These are phyloP conservation scores for Seriola aureovittata DNA, from an alignment of 2,113 vertebrate species.

Conservation along the genomic window DNA sequence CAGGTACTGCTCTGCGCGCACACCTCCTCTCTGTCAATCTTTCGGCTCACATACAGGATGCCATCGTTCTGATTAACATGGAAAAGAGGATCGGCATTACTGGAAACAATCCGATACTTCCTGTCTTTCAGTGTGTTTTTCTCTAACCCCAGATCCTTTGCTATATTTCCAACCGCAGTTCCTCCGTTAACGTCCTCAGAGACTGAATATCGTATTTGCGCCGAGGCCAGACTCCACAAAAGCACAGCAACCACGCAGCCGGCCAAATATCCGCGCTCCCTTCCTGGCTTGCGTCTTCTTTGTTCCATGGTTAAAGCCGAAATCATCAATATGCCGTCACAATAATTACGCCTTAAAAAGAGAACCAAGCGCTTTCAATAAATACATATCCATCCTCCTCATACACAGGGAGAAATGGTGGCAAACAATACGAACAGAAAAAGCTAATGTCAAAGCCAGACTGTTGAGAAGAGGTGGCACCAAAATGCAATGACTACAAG, in stretches of 20 bases:
- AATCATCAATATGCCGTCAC: not conserved
- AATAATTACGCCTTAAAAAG: not conserved
- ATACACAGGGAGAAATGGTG: fast-evolving
- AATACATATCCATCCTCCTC: fast-evolving
- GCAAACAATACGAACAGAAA: not conserved
- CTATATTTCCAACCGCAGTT: constrained; percentile 74
- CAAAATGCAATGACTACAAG: not conserved
- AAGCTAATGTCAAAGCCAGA: not conserved
- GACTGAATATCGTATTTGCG: constrained; percentile 79
- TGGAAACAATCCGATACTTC: constrained; percentile 75
- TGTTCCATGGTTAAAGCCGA: constrained; percentile 69
- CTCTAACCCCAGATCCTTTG: constrained; percentile 79
- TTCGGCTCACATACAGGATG: constrained; percentile 68
- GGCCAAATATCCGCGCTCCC: not conserved
- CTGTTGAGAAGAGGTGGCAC: constrained; percentile 20
- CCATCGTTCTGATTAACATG: constrained; percentile 72
- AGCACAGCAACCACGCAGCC: constrained; percentile 30
- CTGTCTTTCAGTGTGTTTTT: constrained; percentile 53
- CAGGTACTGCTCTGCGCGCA: constrained; percentile 68
- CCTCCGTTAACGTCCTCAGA: constrained; percentile 72
- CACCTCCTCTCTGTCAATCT: constrained; percentile 74
- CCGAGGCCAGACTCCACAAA: constrained; percentile 54
- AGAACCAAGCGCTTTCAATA: fast-evolving
- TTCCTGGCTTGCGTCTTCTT: constrained; percentile 37
- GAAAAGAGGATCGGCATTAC: constrained; percentile 57